Evolutionary conservation across 2,113 vertebrate genomes (phyloP), one percentile per base, ranked within the genome.

Genomic region (Shinisaurus crocodilurus): DNA sequence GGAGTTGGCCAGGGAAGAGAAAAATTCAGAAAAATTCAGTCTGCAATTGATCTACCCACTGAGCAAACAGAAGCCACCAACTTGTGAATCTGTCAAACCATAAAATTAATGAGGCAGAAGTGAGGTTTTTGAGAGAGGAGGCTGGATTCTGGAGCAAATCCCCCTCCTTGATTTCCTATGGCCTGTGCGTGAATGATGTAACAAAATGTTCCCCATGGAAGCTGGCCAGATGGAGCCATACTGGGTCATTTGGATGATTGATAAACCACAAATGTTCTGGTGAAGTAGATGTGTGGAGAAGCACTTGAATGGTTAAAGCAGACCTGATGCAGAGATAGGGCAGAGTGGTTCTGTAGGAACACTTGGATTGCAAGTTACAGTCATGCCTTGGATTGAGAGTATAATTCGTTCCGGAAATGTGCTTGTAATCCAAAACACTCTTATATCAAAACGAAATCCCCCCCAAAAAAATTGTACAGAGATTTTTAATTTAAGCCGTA

Each of bases 21-120:
- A 29, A n/a, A 40, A 82, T 29, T 1, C 15, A 20, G 63, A 48
- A 43, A 85, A 48, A 9, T 32, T 3, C n/a, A 23, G 27, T n/a
- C 65, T 9, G 9, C 67, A 37, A 50, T n/a, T 32, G 1, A n/a
- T 23, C 83, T 60, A 20, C 34, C 43, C 32, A 8, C 32, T 4
- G 32, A 60, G 45, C 84, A 85, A 72, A 87, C 95, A 94, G 93
- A 91, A 94, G 94, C 32, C 92, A 87, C 89, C 72, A 91, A 92
- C 94, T 92, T 89, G 95, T 88, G 92, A 96, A 96, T 94, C 95
- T 96, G 95, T 96, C 95, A 96, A 96, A 93, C 94, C 45, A 92
- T 96, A 95, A 96, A 96, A 92, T 96, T 96, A 96, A 96, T 96
- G 95, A 96, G 96, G 95, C 95, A 96, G 96, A 96, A 96, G 96